Evolutionary conservation across 2,888 invertebrate species (phyloP).

Genomic region (Acronicta alni): DNA sequence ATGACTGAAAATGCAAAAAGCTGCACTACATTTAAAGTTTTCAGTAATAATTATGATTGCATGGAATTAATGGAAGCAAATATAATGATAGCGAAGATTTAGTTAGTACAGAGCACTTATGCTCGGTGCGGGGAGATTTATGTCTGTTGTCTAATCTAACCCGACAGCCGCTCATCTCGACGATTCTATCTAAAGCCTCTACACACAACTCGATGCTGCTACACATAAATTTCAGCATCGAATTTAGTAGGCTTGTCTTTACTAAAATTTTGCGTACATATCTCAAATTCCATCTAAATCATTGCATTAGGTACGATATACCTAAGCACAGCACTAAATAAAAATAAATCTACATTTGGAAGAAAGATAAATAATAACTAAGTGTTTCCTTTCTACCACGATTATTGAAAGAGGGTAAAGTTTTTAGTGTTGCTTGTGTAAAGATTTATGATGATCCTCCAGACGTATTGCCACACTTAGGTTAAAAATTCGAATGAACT

Average conservation of each 20-base stretch:
- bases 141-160: constrained; percentile 59
- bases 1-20: too few relatives aligned
- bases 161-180: constrained; percentile 63
- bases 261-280: too few relatives aligned
- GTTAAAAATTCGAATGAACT: not conserved
- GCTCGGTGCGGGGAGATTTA: constrained; percentile 71
- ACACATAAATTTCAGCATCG: constrained; percentile 41
- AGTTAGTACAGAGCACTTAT: constrained; percentile 67
- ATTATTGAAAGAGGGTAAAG: too few relatives aligned
- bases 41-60: constrained; percentile 7
- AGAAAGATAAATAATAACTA: not conserved
- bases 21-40: constrained; percentile 11
- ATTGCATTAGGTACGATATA: too few relatives aligned
- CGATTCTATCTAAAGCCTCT: constrained; percentile 49
- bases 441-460: constrained; percentile 50
- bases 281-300: too few relatives aligned
- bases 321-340: too few relatives aligned
- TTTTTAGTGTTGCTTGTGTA: constrained; percentile 20
- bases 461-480: constrained; percentile 9
- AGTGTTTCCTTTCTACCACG: too few relatives aligned
- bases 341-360: not conserved
- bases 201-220: constrained; percentile 33
- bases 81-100: constrained; percentile 67
- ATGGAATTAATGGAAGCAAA: constrained; percentile 45
- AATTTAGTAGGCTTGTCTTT: not conserved